Base-by-base conservation (phyloP, 2,113 vertebrate genomes). In the Panurus biarmicus region DNA sequence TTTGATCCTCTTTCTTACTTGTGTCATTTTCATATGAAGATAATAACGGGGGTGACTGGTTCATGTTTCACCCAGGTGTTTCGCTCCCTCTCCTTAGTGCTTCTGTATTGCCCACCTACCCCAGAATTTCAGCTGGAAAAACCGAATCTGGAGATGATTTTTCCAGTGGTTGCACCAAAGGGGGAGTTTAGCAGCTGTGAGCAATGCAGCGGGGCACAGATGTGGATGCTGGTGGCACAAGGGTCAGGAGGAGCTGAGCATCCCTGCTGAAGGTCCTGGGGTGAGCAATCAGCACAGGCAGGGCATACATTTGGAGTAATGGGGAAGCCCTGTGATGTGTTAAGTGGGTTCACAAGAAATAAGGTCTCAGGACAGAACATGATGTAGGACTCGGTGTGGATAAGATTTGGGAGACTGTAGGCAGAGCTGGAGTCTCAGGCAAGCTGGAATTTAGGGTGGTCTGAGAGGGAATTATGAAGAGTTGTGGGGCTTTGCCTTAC, bases 171-270 rank as follows among this genome's bases (percentile, higher is more conserved):
- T 53, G 21, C 47, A 79, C 21, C 10, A 53, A 8, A 6, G 3
- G 23, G 10, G 14, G 31, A 62, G 7, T 26, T 53, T 5, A 72
- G 58, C 16, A 72, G 47, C n/a, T 44, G 12, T 35, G 38, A 81
- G 79, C 0, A 1, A n/a, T 0, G 0, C 26, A 42, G 3, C 0
- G 3, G 18, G 29, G 4, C 1, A 0, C 24, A 72, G 53, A 38
- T 12, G 36, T 2, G 16, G 23, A 58, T 40, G 31, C 14, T 67
- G 42, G 31, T 31, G 89, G 48, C 48, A 58, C 24, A 22, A 29
- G 12, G 12, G 51, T 35, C 36, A 84, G 69, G 14, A 75, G 35
- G 5, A 64, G 35, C 19, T 42, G 44, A 80, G 53, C n/a, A 80
- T 64, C 35, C 38, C n/a, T 54, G 69, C 31, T 67, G 45, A 29